phyloP scores from a whole-genome alignment of 2,113 vertebrate genomes.

The Talpa occidentalis region DNA sequence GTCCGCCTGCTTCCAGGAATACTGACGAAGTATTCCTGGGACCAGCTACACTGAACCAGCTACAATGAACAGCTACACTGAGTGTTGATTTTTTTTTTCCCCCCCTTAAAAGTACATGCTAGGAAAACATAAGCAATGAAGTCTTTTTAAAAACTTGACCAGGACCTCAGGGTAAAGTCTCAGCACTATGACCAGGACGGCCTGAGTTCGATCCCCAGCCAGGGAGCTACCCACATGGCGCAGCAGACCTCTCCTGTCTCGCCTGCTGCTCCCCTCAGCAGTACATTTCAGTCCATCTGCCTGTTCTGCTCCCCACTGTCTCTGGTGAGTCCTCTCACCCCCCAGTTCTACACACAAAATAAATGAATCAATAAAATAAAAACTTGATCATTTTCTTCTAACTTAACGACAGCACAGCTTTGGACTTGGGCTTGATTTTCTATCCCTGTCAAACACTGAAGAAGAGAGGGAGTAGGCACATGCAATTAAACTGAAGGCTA shows the following conservation, averaged over 20 bases:
- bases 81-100: neutral
- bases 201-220: too few species aligned
- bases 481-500: neutral
- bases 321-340: too few species aligned
- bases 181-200: too few species aligned
- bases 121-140: neutral
- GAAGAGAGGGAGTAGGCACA: too few species aligned
- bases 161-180: too few species aligned
- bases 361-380: too few species aligned
- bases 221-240: too few species aligned
- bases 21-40: neutral
- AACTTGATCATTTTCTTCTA: neutral
- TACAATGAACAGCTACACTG: neutral
- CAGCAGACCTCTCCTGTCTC: too few species aligned
- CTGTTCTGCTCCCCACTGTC: too few species aligned
- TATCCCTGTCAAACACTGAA: neutral
- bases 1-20: neutral
- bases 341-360: too few species aligned
- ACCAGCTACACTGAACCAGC: fast-evolving
- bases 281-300: too few species aligned
- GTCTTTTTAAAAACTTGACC: neutral
- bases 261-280: too few species aligned
- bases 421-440: neutral
- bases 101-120: fast-evolving
- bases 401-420: neutral